Evolutionary conservation across 1,140 invertebrate genomes (phyloP), one percentile per base, ranked within the genome.

Genomic region (Drosophila nebulosa): DNA sequence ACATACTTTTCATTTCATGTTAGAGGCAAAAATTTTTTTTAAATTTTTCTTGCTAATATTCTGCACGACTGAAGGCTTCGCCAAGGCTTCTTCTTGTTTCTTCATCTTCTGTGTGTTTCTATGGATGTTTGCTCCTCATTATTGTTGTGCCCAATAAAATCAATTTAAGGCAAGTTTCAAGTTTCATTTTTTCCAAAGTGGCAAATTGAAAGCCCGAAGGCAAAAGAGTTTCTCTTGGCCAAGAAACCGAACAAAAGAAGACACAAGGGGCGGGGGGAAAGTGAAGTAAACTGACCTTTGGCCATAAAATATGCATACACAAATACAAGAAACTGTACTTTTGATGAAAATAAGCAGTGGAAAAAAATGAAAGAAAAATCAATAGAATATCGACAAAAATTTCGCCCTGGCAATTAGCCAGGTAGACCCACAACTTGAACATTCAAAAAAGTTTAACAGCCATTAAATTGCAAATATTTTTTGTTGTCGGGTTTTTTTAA

Each of bases 1-100:
- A 68, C 75, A 80, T 80, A 78, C 78, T 79, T 79, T 78, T 78
- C 39, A 64, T n/a, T 74, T 74, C 75, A 80, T 80, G 78, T 80
- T 80, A 75, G 74, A 74, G 65, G 39, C 39, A 46, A 80, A 75
- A 74, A 80, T 80, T 80, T 78, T 80, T 75, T 78, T 80, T 80
- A 75, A 80, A 80, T 78, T 80, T n/a, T 80, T 71, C 78, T 80
- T 76, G 64, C 73, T 76, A 68, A 75, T 55, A 55, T 55, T 26
- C 24, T 26, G 57, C 39, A 46, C 39, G 39, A 46, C 39, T 46
- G 39, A 46, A 21, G 16, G 39, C 39, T 46, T 21, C 18, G 14
- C 14, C 39, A 42, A 42, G 14, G 16, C 39, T 16, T 42, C 14
- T 42, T 21, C 39, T 24, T 14, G 56, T 36, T n/a, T 9, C 14